Base-by-base conservation (phyloP, 2,888 invertebrate genomes). In the Tromatobia lineatoria region DNA sequence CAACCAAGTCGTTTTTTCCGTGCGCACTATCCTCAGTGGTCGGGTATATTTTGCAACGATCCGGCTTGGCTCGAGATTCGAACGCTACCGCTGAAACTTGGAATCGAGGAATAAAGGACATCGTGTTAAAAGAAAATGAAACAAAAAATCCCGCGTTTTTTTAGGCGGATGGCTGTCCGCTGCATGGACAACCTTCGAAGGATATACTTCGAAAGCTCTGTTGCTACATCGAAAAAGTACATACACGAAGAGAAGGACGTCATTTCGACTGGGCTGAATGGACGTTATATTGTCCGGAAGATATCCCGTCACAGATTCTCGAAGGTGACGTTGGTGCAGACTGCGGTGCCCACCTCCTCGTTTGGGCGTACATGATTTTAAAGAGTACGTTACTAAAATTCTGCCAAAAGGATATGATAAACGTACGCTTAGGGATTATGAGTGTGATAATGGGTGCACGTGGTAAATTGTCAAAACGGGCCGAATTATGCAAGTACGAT, bases 201-300 rank as follows among this genome's bases (percentile, higher is more conserved):
- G 23, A 57, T 8, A 8, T 15, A 6, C 2, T 71, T 6, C 34
- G 42, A 23, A 54, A 25, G 25, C 38, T 71, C 7, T 71, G 70
- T 34, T 54, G 38, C 54, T 71, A 71, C 20, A 38, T 71, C 2
- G 70, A 71, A 23, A 71, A 71, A 23, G 70, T 71, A 0, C 70
- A 71, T 42, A 71, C 70, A 18, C 54, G 70, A n/a, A 34, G 70
- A 42, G 54, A 71, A 54, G 70, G 42, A 38, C 54, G 54, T 0
- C 42, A 71, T 13, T 71, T 54, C 42, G 57, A 71, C 20, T 71
- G 59, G 71, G 71, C 57, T 13, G 57, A 71, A 25, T 71, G 71
- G 57, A 71, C 71, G 1, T 42, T 71, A 18, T 45, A 57, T 38
- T 71, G 70, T 38, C 70, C 70, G 3, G 42, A 54, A n/a, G 42